Percentiles rank a stretch among this genome's conserved stretches.
Evolutionary conservation across 2,888 invertebrate genomes (phyloP).

Genomic region (Aphidoletes aphidimyza): DNA sequence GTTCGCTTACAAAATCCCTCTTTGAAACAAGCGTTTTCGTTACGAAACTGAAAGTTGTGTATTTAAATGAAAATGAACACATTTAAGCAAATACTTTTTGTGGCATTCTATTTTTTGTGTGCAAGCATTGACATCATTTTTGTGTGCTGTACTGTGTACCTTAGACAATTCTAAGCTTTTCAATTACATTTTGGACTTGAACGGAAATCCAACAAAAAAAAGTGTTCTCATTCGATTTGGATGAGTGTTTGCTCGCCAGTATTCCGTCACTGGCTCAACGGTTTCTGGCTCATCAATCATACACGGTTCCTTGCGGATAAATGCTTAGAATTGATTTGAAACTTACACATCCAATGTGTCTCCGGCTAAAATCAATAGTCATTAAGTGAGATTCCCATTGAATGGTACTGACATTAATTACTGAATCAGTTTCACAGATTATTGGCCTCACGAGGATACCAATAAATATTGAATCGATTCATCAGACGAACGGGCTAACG

Average conservation of each 20-base stretch:
- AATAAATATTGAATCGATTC: slow-evolving; percentile 32
- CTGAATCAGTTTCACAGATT: slow-evolving; percentile 6
- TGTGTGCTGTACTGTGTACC: too few relatives aligned
- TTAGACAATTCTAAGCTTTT: too few relatives aligned
- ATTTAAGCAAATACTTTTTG: too few relatives aligned
- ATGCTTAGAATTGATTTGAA: slow-evolving; percentile 16
- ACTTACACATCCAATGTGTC: neutral
- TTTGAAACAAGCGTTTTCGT: too few relatives aligned
- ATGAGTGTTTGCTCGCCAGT: neutral
- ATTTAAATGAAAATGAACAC: too few relatives aligned
- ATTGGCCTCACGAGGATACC: slow-evolving; percentile 26
- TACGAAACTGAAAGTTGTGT: too few relatives aligned
- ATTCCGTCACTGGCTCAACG: neutral
- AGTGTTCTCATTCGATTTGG: neutral
- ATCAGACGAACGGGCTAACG: neutral
- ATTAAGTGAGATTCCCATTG: slow-evolving; percentile 41
- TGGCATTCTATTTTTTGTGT: too few relatives aligned
- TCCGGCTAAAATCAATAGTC: slow-evolving; percentile 18
- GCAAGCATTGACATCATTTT: too few relatives aligned
- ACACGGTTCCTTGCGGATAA: neutral
- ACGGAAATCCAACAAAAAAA: too few relatives aligned
- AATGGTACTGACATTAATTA: slow-evolving; percentile 24
- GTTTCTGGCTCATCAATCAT: slow-evolving; percentile 17
- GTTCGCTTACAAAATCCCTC: neutral
- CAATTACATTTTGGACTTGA: too few relatives aligned